phyloP scores from a whole-genome alignment of 2,113 vertebrate species.

The Nycticorax nycticorax region DNA sequence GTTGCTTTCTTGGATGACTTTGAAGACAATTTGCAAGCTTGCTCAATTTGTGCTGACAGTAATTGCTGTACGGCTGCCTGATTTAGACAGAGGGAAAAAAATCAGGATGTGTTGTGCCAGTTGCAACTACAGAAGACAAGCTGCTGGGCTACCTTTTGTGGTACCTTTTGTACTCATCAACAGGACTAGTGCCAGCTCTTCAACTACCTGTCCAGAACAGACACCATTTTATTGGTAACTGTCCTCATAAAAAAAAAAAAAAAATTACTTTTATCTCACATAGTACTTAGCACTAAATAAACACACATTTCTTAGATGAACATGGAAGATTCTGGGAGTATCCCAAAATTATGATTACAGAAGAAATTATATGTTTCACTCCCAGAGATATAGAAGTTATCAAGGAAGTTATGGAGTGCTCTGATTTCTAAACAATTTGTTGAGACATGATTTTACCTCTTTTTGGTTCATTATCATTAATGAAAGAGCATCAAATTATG shows the following conservation, averaged over 20 bases:
- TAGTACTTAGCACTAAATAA: background rate
- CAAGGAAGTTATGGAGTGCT: background rate
- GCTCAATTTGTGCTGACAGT: constrained; percentile 24
- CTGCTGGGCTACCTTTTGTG: background rate
- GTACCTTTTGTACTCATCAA: background rate
- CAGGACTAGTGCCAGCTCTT: background rate
- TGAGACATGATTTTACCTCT: background rate
- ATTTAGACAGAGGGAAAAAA: constrained; percentile 1
- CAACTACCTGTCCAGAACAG: background rate
- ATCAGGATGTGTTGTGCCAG: background rate
- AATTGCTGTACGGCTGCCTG: constrained; percentile 4
- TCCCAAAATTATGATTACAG: background rate
- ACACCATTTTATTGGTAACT: background rate
- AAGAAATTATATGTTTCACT: background rate
- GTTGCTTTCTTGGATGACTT: constrained; percentile 29
- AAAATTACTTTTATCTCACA: background rate
- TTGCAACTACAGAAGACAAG: background rate
- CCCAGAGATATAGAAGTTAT: background rate
- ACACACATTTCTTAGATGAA: background rate
- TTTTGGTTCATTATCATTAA: background rate
- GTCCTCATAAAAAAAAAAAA: background rate
- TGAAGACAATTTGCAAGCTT: constrained; percentile 54
- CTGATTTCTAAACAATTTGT: background rate
- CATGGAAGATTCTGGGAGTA: background rate
- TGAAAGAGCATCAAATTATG: background rate